Evolutionary conservation across 2,113 vertebrate genomes (phyloP).

Genomic region (Hippopotamus amphibius): DNA sequence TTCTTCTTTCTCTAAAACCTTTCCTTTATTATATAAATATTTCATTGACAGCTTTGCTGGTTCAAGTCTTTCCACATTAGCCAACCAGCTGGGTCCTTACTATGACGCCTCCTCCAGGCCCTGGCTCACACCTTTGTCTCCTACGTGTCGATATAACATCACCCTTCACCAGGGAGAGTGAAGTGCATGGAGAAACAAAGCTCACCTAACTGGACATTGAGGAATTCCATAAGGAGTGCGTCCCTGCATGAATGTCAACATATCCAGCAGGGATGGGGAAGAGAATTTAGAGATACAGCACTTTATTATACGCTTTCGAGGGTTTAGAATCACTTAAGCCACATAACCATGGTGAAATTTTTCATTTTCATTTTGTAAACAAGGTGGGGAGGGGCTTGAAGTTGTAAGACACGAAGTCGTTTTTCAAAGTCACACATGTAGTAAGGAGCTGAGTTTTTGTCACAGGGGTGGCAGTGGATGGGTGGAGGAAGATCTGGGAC

Average conservation of each 20-base stretch:
- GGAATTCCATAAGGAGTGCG: background rate
- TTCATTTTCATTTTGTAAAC: background rate
- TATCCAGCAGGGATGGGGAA: background rate
- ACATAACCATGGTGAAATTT: background rate
- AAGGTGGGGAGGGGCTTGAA: background rate
- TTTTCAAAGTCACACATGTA: background rate
- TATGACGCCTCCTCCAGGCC: accelerated
- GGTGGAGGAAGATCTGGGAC: background rate
- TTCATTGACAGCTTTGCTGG: background rate
- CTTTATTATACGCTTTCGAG: background rate
- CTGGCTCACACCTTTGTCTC: background rate
- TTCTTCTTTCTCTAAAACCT: background rate
- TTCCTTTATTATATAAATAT: background rate
- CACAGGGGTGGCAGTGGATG: accelerated
- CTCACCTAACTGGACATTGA: background rate
- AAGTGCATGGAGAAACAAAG: background rate
- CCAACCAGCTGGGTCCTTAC: background rate
- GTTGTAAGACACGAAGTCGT: background rate
- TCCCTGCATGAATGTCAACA: background rate
- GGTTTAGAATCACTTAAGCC: background rate
- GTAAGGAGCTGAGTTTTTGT: background rate
- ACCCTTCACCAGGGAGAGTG: background rate
- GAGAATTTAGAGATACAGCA: background rate
- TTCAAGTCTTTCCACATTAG: background rate
- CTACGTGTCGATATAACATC: background rate